Conservation (phyloP, 2,797 vertebrate species). For the Setipinna tenuifilis region DNA sequence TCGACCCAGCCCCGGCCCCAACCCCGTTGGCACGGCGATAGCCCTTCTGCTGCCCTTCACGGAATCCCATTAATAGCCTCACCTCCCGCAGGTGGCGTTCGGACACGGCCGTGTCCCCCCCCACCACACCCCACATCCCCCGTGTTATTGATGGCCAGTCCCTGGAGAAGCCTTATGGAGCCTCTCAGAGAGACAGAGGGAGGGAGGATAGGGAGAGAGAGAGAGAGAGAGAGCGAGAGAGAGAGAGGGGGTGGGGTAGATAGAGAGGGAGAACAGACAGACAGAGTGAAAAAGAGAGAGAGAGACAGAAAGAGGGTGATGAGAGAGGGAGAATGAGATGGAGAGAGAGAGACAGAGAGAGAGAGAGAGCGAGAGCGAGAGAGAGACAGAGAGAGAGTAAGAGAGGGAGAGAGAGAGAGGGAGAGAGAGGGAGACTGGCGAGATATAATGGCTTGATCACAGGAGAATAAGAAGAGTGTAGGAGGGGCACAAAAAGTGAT, state of each 20-base stretch:
- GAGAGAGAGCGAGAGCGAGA: conserved; percentile 1
- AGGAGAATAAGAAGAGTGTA: not conserved
- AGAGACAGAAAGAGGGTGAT: conserved; percentile 6
- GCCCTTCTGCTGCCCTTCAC: conserved; percentile 49
- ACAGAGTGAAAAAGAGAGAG: too few species aligned
- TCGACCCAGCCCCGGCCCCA: conserved; percentile 36
- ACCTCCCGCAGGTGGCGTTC: conserved; percentile 63
- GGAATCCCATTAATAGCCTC: conserved; percentile 70
- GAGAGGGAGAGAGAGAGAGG: not conserved
- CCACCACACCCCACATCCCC: too few species aligned
- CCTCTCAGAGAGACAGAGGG: not conserved
- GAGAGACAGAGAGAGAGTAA: not conserved
- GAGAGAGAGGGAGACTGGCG: not conserved
- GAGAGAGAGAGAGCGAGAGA: not conserved
- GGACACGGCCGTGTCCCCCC: not conserved
- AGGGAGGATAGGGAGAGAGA: not conserved
- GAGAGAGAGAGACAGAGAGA: conserved; percentile 15
- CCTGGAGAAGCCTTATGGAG: not conserved
- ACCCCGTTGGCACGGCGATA: conserved; percentile 47
- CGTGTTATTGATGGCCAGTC: not conserved
- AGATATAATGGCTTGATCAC: not conserved
- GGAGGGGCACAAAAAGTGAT: not conserved
- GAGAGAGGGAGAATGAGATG: not conserved
- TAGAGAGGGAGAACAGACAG: too few species aligned
- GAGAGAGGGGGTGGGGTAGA: not conserved